Evolutionary conservation across 2,113 vertebrate species (phyloP).

Genomic region (Cyphomyrus discorhynchus): DNA sequence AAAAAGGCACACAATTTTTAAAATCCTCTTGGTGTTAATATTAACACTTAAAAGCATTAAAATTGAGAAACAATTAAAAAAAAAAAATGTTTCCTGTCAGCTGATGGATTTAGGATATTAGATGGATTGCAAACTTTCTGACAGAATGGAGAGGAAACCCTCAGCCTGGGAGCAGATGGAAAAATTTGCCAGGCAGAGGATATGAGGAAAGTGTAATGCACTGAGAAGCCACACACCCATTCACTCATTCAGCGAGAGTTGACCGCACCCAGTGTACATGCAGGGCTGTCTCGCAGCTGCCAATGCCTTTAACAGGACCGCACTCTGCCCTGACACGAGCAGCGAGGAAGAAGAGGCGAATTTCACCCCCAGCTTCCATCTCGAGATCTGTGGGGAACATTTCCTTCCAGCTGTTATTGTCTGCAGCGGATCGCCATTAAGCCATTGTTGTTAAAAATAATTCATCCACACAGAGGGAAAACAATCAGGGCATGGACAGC

Average conservation of each 20-base stretch:
- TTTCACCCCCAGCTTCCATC: not conserved
- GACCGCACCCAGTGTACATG: not conserved
- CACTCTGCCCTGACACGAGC: not conserved
- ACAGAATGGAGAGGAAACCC: no score
- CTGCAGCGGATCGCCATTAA: slow-evolving; percentile 32
- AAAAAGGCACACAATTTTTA: not conserved
- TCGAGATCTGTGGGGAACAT: slow-evolving; percentile 28
- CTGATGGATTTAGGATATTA: not conserved
- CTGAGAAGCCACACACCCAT: not conserved
- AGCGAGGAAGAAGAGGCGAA: not conserved
- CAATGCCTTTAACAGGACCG: not conserved
- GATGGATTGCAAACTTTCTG: not conserved
- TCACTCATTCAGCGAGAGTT: not conserved
- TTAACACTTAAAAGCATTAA: not conserved
- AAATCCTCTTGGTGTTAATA: not conserved
- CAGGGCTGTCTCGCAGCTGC: not conserved
- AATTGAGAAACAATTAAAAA: no score
- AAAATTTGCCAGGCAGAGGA: not conserved
- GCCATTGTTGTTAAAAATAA: slow-evolving; percentile 57
- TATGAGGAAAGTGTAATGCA: not conserved
- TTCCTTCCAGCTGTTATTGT: slow-evolving; percentile 53
- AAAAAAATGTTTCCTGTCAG: not conserved
- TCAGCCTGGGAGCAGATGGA: not conserved
- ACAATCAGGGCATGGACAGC: slow-evolving; percentile 31
- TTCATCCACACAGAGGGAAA: slow-evolving; percentile 26